Conservation (phyloP, 2,797 vertebrate genomes). For the Anguilla obscura region DNA sequence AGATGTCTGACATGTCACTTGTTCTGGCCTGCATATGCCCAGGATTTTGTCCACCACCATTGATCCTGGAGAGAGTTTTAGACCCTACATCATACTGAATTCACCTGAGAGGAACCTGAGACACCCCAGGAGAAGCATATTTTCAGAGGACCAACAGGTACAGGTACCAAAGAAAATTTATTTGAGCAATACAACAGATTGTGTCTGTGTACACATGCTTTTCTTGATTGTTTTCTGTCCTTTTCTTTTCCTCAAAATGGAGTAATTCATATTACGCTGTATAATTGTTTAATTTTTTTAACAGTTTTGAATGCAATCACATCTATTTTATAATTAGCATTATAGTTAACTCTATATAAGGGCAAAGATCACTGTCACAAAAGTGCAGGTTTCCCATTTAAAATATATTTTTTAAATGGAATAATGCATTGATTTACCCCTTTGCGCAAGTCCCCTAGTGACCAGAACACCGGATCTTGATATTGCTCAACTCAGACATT, state of each 20-base stretch:
- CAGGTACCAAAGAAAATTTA: constrained; percentile 13
- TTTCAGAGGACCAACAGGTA: constrained; percentile 60
- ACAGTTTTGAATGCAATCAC: not conserved
- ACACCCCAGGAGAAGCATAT: constrained; percentile 44
- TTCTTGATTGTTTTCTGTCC: not conserved
- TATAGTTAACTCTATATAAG: not conserved
- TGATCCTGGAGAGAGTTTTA: constrained; percentile 62
- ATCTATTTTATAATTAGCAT: not conserved
- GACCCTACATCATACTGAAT: constrained; percentile 60
- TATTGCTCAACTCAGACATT: too few species aligned
- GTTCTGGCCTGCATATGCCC: constrained; percentile 47
- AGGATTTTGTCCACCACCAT: constrained; percentile 62
- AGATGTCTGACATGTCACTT: constrained; percentile 47
- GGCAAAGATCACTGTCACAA: not conserved
- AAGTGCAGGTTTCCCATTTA: not conserved
- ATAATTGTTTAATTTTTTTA: not conserved
- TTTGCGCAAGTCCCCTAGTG: too few species aligned
- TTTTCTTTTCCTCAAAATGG: not conserved
- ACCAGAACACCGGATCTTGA: too few species aligned
- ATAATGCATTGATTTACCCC: not conserved
- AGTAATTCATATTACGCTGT: not conserved
- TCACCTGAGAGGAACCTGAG: constrained; percentile 57
- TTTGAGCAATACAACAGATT: not conserved
- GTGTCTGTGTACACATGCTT: not conserved
- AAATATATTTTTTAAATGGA: not conserved